Conservation (phyloP, 1,140 invertebrate species). For the Drosophila ficusphila region DNA sequence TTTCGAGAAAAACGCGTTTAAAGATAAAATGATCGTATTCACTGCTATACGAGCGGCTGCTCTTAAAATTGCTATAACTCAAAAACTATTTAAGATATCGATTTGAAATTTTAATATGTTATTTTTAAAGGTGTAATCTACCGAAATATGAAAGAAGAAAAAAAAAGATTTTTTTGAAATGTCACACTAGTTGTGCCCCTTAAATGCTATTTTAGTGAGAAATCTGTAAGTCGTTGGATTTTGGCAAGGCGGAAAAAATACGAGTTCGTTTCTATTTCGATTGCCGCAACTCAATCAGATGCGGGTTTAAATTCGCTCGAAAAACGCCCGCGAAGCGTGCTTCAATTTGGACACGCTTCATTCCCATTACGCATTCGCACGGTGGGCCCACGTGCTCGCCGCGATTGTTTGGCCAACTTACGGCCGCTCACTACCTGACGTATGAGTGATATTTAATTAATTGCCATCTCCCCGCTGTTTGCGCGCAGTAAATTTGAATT, state of each 20-base stretch:
- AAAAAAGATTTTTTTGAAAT: too few species aligned
- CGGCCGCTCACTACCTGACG: conserved; percentile 17
- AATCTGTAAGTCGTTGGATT: too few species aligned
- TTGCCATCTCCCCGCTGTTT: conserved; percentile 31
- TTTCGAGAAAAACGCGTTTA: too few species aligned
- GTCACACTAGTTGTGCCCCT: too few species aligned
- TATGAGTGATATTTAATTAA: conserved; percentile 51
- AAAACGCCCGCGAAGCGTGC: neutral
- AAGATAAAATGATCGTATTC: too few species aligned
- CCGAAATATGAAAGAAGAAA: too few species aligned
- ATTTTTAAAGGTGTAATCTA: too few species aligned
- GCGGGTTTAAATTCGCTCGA: neutral
- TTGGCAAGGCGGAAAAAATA: too few species aligned
- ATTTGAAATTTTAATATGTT: too few species aligned
- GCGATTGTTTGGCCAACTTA: conserved; percentile 9
- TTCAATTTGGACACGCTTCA: neutral
- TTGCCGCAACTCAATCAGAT: neutral
- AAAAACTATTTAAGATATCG: too few species aligned
- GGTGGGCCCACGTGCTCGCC: conserved; percentile 10
- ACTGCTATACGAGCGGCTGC: too few species aligned
- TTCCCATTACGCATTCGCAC: conserved; percentile 7
- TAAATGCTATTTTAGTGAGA: neutral
- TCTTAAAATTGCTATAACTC: too few species aligned
- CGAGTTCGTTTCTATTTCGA: neutral
- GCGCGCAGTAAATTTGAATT: conserved; percentile 41